Evolutionary conservation across 2,888 invertebrate genomes (phyloP).

Genomic region (Volucella inflata): DNA sequence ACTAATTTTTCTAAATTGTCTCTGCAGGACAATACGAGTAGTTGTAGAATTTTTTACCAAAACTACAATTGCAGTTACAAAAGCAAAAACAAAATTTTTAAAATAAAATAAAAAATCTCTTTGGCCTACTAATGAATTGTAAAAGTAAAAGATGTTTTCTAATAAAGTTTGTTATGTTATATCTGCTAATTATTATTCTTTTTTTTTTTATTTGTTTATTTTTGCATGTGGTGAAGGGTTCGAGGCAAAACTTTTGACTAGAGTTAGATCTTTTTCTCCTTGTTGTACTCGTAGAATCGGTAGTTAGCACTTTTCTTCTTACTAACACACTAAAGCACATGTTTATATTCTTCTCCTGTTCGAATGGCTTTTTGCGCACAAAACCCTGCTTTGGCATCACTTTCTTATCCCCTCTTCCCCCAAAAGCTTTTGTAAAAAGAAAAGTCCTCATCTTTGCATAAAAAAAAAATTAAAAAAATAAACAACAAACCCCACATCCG

Average conservation of each 20-base stretch:
- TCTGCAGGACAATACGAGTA: slow-evolving; percentile 33
- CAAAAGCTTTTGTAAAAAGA: slow-evolving; percentile 53
- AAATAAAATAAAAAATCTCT: slow-evolving; percentile 9
- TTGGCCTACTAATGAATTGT: slow-evolving; percentile 44
- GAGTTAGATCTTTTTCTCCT: background rate
- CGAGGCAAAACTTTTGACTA: slow-evolving; percentile 8
- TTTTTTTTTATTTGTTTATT: background rate
- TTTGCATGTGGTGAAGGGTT: slow-evolving; percentile 40
- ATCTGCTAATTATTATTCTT: slow-evolving; percentile 3
- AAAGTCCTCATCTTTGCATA: slow-evolving; percentile 25
- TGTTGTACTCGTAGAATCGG: background rate
- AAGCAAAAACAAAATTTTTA: background rate
- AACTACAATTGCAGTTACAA: background rate
- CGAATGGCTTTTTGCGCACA: slow-evolving; percentile 40
- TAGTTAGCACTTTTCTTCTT: slow-evolving; percentile 12
- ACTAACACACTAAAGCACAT: slow-evolving; percentile 39
- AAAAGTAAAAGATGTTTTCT: slow-evolving; percentile 16
- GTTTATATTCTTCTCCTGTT: slow-evolving; percentile 10
- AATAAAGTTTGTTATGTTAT: slow-evolving; percentile 38
- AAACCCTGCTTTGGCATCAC: slow-evolving; percentile 27
- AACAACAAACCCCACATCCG: slow-evolving; percentile 39
- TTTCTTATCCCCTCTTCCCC: background rate
- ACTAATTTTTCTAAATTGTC: slow-evolving; percentile 60
- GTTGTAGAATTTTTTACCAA: slow-evolving; percentile 29
- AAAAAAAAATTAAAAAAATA: background rate